Evolutionary conservation across 2,113 vertebrate genomes (phyloP).

Genomic region (Trichechus manatus): DNA sequence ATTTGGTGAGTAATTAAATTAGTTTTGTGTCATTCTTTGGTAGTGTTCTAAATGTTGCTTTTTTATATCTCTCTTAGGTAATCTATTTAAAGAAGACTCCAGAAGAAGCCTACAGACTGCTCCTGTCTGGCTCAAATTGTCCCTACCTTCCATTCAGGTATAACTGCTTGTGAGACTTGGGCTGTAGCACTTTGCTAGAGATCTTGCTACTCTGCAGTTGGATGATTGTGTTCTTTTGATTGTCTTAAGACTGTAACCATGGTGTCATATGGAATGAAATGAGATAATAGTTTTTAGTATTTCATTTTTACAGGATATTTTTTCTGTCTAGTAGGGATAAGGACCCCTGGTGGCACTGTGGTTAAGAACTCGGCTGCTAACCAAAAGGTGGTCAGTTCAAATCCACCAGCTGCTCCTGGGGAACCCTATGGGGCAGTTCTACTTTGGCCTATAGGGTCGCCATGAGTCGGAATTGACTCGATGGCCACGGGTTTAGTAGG

Average conservation of each 20-base stretch:
- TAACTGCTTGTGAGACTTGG: conserved; percentile 50
- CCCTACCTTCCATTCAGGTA: conserved; percentile 98
- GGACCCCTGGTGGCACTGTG: too few species aligned
- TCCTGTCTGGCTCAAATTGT: conserved; percentile 94
- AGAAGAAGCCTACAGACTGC: conserved; percentile 94
- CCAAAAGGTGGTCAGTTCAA: too few species aligned
- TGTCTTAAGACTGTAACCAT: not conserved
- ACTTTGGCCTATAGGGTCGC: too few species aligned
- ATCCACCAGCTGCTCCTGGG: too few species aligned
- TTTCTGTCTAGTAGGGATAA: not conserved
- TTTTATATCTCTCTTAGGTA: conserved; percentile 88
- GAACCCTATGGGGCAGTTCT: too few species aligned
- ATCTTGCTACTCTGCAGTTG: not conserved
- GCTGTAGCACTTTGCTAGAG: not conserved
- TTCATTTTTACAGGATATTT: not conserved
- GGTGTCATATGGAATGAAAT: not conserved
- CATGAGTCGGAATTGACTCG: too few species aligned
- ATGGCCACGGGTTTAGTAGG: not conserved
- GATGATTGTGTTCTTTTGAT: not conserved
- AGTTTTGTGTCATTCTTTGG: not conserved
- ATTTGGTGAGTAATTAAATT: not conserved
- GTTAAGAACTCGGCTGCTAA: too few species aligned
- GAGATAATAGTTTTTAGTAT: not conserved
- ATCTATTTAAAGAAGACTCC: conserved; percentile 98
- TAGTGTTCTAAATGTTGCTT: conserved; percentile 67